Percentiles rank a stretch among this genome's conserved stretches.
Conservation (phyloP, 2,888 invertebrate species). For the Nomada goodeniana region DNA sequence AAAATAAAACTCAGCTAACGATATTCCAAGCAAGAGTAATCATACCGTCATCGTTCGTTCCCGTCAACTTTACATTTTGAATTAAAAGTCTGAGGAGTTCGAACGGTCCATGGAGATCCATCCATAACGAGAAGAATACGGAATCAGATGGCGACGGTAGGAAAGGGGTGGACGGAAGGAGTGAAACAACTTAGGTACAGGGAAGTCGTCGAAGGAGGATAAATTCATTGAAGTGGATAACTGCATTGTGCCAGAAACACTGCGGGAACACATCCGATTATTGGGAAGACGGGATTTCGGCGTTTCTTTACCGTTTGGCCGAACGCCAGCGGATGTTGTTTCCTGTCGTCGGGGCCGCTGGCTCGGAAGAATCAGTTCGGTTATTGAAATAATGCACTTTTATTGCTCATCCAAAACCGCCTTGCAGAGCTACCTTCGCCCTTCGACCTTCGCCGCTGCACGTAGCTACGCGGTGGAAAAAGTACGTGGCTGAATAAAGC, state of each 20-base stretch:
- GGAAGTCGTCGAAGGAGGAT: constrained; percentile 69
- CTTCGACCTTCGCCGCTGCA: constrained; percentile 33
- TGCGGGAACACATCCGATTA: constrained; percentile 83
- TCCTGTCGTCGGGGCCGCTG: constrained; percentile 81
- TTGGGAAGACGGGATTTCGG: constrained; percentile 80
- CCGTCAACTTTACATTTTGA: not conserved
- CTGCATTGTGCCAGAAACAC: constrained; percentile 82
- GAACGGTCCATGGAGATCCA: not conserved
- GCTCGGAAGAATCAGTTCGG: constrained; percentile 81
- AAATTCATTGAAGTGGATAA: constrained; percentile 82
- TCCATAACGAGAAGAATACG: not conserved
- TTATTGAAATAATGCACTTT: constrained; percentile 83
- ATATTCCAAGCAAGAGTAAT: not conserved
- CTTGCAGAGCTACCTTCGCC: constrained; percentile 25
- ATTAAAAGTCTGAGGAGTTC: not conserved
- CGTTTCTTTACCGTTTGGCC: constrained; percentile 80
- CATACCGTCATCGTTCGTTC: not conserved
- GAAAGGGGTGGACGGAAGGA: not conserved
- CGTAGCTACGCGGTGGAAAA: constrained; percentile 4
- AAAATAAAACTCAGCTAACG: not conserved
- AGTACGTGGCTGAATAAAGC: constrained; percentile 40
- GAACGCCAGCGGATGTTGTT: constrained; percentile 82
- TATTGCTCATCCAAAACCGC: constrained; percentile 74
- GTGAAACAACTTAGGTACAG: constrained; percentile 41
- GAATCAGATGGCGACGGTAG: not conserved